A percentile compares a stretch with the other conserved stretches of the same genome.
Evolutionary conservation across 2,888 invertebrate genomes (phyloP).

Genomic region (Limnephilus rhombicus): DNA sequence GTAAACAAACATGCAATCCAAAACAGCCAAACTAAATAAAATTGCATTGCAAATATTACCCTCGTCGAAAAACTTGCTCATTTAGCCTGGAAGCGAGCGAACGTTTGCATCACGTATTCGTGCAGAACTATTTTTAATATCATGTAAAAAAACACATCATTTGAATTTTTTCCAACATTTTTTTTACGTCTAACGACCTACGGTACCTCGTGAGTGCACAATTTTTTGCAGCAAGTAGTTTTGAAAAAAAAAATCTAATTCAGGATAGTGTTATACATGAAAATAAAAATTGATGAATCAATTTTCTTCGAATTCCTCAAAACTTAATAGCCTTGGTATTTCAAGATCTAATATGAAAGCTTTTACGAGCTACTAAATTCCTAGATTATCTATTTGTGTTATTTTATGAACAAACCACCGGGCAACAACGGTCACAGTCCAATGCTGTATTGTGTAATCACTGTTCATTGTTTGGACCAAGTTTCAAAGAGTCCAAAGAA

Average conservation of each 20-base stretch:
- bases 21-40: neutral
- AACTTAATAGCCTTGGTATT: neutral
- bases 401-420: neutral
- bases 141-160: neutral
- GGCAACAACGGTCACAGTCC: neutral
- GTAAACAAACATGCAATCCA: neutral
- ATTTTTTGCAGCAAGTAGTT: neutral
- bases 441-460: neutral
- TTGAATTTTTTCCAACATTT: neutral
- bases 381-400: neutral
- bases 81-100: neutral
- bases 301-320: neutral
- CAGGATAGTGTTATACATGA: neutral
- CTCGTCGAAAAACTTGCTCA: neutral
- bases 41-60: neutral
- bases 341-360: neutral
- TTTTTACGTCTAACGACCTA: neutral
- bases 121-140: neutral
- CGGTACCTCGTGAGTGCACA: neutral
- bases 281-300: neutral
- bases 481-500: neutral
- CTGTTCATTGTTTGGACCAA: neutral
- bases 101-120: neutral
- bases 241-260: neutral
- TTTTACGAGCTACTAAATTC: neutral